Base-by-base conservation (phyloP, 2,797 vertebrate species). In the Mastacembelus armatus region DNA sequence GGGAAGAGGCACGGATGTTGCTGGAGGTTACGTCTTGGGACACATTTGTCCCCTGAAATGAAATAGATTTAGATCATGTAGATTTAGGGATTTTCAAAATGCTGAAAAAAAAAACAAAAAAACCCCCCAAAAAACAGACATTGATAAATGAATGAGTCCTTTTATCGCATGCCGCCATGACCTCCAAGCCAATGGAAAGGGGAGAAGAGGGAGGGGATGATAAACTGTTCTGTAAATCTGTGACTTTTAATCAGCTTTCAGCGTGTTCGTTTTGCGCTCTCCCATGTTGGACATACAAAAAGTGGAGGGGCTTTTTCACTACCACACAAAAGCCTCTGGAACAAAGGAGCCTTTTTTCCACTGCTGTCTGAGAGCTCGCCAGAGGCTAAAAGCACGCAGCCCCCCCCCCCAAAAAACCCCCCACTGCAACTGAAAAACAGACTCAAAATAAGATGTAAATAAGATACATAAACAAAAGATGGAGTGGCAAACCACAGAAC, bases 191-290 rank as follows among this genome's bases (percentile, higher is more conserved):
- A 54, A 80, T 67, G 75, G 45, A 55, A 55, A 7, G 50, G 24
- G 61, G 42, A 33, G 39, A 22, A 24, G 60, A 10, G 57, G 59
- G 49, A 47, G 70, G 72, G 71, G 59, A 40, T 74, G 76, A 87
- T 79, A 64, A 85, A 85, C 88, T 74, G 76, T 67, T 77, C 74
- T 84, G 80, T 84, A 88, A 87, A 87, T 85, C 67, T 72, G 61
- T 78, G 83, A 83, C 89, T 88, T 88, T 90, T 80, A 89, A 89
- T 89, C 75, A 86, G 81, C 82, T 83, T 81, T 85, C 63, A 52
- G 57, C 49, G 21, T 78, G 74, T 85, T 90, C 50, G 48, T 72
- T 81, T 82, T 60, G 65, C 78, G 69, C 64, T 66, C 61, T 82
- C 66, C 32, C n/a, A 35, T 84, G 79, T 90, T 66, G 58, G 74